phyloP scores from a whole-genome alignment of 2,888 invertebrate genomes.

The Hylaea fasciaria region DNA sequence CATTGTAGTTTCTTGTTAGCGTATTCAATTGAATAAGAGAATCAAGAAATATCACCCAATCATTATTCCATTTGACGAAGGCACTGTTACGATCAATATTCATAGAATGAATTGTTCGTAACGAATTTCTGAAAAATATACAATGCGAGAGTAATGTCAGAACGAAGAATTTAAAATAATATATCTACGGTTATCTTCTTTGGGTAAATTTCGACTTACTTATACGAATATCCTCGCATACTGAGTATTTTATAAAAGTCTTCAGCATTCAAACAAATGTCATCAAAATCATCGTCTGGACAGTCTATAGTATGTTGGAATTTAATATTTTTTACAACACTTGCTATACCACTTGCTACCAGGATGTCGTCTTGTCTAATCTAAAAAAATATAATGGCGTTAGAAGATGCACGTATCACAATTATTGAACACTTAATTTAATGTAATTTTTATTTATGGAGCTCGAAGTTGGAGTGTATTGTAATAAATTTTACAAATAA shows the following conservation, averaged over 20 bases:
- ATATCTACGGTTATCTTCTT: neutral
- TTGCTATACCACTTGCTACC: constrained; percentile 28
- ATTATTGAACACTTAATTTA: no score
- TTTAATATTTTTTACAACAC: constrained; percentile 2
- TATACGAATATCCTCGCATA: constrained; percentile 34
- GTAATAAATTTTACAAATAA: no score
- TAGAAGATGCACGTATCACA: no score
- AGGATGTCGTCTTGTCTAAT: constrained; percentile 25
- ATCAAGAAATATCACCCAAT: constrained; percentile 42
- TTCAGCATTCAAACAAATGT: constrained; percentile 23
- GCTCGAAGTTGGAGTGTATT: no score
- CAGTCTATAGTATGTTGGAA: constrained; percentile 1
- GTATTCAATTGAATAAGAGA: constrained; percentile 41
- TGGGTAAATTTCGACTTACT: constrained; percentile 29
- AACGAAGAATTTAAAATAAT: neutral
- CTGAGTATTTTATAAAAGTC: constrained; percentile 35
- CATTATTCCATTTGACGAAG: constrained; percentile 35
- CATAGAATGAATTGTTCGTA: constrained; percentile 34
- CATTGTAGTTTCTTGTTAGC: constrained; percentile 32
- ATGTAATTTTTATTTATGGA: no score
- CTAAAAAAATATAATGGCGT: constrained; percentile 20
- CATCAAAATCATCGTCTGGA: constrained; percentile 18
- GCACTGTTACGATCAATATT: constrained; percentile 34
- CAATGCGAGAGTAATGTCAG: neutral
- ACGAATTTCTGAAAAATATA: constrained; percentile 30